Evolutionary conservation across 2,888 invertebrate genomes (phyloP).

Genomic region (Lordiphosa fenestrarum): DNA sequence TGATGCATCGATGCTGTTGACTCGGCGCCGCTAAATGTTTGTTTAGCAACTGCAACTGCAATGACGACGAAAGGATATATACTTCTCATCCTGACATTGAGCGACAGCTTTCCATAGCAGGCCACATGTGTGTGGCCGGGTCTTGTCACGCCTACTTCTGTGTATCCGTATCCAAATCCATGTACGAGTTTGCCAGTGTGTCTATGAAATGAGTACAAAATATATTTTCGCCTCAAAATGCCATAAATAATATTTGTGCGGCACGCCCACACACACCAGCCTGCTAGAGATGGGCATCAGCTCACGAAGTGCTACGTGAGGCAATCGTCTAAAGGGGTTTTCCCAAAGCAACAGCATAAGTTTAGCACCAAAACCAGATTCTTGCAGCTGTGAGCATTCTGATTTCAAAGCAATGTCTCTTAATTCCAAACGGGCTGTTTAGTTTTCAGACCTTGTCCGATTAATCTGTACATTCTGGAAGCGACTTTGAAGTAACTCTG

Average conservation of each 20-base stretch:
- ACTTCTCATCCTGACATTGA: slow-evolving; percentile 45
- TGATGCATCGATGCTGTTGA: slow-evolving; percentile 74
- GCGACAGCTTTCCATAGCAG: slow-evolving; percentile 48
- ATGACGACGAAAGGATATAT: slow-evolving; percentile 28
- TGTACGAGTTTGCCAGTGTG: slow-evolving; percentile 7
- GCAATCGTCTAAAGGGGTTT: too few relatives aligned
- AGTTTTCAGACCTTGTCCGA: too few relatives aligned
- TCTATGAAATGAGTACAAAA: slow-evolving; percentile 29
- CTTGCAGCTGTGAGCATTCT: too few relatives aligned
- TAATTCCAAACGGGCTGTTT: too few relatives aligned
- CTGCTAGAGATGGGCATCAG: too few relatives aligned
- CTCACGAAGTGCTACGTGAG: too few relatives aligned
- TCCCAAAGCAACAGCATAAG: too few relatives aligned
- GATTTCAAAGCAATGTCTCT: too few relatives aligned
- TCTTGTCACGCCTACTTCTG: slow-evolving; percentile 50
- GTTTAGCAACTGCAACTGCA: slow-evolving; percentile 68
- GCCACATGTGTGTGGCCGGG: slow-evolving; percentile 46
- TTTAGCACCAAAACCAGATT: too few relatives aligned
- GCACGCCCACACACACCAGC: slow-evolving; percentile 21
- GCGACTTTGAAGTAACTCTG: too few relatives aligned
- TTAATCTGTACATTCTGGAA: too few relatives aligned
- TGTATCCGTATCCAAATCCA: slow-evolving; percentile 30
- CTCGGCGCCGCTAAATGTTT: slow-evolving; percentile 67
- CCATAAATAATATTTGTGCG: slow-evolving; percentile 68
- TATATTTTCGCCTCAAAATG: slow-evolving; percentile 58